Conservation (phyloP, 2,888 invertebrate species). For the Campopleginae sp. region DNA sequence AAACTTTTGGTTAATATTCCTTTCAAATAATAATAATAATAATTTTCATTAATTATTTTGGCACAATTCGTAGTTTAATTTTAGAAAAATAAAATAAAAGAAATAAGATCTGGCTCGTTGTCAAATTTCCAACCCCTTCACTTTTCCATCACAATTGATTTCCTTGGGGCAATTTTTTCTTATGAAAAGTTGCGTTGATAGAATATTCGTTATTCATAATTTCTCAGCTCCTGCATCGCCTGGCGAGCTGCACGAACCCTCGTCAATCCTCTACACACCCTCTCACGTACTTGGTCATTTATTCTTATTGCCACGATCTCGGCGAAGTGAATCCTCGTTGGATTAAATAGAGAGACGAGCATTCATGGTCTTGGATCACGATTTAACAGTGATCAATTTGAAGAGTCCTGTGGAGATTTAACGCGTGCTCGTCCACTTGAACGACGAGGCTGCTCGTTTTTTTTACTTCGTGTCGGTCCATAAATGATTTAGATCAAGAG, state of each 20-base stretch:
- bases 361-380: slow-evolving; percentile 20
- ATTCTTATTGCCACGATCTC: slow-evolving; percentile 56
- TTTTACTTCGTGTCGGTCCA: slow-evolving; percentile 7
- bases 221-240: slow-evolving; percentile 12
- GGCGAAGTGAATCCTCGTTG: slow-evolving; percentile 50
- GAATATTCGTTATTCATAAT: slow-evolving; percentile 10
- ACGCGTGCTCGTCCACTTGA: slow-evolving; percentile 9
- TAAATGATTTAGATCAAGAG: background rate
- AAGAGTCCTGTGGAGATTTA: slow-evolving; percentile 31
- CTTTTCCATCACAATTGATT: background rate
- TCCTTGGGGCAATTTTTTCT: background rate
- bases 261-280: slow-evolving; percentile 42
- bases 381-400: slow-evolving; percentile 62
- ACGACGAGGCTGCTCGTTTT: slow-evolving; percentile 4
- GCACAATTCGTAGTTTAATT: background rate
- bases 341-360: slow-evolving; percentile 51
- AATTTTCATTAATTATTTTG: background rate
- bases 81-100: background rate
- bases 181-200: background rate
- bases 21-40: background rate
- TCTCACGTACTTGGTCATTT: slow-evolving; percentile 46
- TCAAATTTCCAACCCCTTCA: background rate
- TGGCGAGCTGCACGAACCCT: slow-evolving; percentile 18
- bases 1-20: background rate
- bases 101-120: background rate